Conservation (phyloP, 2,888 invertebrate genomes). For the Aphrophora alni region DNA sequence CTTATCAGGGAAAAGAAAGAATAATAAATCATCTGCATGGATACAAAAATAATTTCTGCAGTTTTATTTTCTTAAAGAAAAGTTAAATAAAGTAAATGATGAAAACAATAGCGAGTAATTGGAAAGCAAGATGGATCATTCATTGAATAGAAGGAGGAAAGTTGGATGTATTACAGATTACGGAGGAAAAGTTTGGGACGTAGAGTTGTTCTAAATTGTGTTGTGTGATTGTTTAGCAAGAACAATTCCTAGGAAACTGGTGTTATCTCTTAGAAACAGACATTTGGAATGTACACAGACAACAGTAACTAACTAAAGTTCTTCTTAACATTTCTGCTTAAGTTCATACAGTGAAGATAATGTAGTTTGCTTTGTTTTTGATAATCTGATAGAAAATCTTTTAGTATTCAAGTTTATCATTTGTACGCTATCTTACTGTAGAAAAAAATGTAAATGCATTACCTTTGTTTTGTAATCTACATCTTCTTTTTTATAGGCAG, state of each 20-base stretch:
- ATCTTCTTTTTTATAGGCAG: no score
- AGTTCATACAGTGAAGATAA: not conserved
- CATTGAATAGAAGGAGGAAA: not conserved
- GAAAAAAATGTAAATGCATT: no score
- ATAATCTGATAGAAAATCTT: not conserved
- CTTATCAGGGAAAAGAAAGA: no score
- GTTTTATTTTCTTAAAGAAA: no score
- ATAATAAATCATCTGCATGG: no score
- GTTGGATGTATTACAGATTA: not conserved
- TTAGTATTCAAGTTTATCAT: not conserved
- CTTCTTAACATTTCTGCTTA: not conserved
- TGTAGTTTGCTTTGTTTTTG: not conserved
- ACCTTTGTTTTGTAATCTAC: no score
- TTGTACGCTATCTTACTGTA: not conserved
- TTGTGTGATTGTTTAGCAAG: not conserved
- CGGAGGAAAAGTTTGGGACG: not conserved
- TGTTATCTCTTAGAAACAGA: not conserved
- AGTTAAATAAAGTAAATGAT: no score
- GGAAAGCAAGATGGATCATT: not conserved
- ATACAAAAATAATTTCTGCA: no score
- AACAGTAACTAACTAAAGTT: not conserved
- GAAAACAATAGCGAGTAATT: no score
- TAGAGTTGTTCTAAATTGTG: not conserved
- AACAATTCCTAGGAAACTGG: constrained; percentile 6
- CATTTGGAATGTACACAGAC: no score